Percentiles rank a stretch among this genome's conserved stretches.
phyloP scores from a whole-genome alignment of 2,113 vertebrate species.

The Ivindomyrus marchei region DNA sequence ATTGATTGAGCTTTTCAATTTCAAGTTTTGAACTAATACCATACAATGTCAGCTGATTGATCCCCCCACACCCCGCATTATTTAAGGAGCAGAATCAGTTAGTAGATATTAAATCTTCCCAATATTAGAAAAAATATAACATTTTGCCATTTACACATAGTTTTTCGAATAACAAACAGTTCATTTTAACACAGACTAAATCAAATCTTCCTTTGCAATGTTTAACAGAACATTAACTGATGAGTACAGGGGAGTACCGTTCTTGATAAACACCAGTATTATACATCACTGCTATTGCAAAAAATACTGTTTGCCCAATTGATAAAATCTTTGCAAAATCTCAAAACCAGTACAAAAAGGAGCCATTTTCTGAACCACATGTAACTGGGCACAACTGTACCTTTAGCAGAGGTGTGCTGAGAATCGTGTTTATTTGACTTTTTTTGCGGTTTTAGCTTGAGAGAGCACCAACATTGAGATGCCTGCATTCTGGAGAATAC shows the following conservation, averaged over 20 bases:
- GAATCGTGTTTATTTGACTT: neutral
- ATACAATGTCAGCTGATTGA: neutral
- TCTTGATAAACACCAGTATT: neutral
- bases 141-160: neutral
- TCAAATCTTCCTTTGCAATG: neutral
- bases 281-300: neutral
- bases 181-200: neutral
- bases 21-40: neutral
- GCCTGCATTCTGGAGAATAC: slow-evolving; percentile 1
- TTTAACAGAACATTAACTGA: neutral
- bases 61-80: neutral
- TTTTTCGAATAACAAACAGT: neutral
- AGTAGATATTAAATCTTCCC: neutral
- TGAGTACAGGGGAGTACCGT: neutral
- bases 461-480: no score
- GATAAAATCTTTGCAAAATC: neutral
- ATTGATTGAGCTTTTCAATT: neutral
- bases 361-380: neutral
- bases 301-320: neutral
- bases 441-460: neutral
- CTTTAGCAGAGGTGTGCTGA: neutral
- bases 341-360: neutral
- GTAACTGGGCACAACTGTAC: neutral
- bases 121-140: neutral
- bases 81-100: neutral